phyloP scores from a whole-genome alignment of 2,888 invertebrate genomes.

The Drosophila ezoana region DNA sequence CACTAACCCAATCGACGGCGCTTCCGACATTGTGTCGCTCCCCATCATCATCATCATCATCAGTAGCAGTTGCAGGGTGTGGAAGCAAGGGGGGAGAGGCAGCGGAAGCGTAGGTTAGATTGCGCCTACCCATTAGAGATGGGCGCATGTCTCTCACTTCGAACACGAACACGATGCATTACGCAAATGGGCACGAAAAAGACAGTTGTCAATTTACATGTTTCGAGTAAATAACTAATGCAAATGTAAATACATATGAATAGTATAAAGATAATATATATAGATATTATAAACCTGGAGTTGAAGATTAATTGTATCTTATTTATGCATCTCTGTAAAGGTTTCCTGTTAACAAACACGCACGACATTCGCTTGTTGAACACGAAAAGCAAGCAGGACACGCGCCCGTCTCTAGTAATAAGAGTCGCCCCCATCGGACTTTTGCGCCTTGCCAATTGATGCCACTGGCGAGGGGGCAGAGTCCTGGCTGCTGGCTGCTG shows the following conservation, averaged over 20 bases:
- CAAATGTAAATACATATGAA: too few species aligned
- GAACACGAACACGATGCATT: neutral
- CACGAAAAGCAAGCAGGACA: neutral
- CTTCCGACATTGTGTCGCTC: constrained; percentile 37
- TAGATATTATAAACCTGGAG: too few species aligned
- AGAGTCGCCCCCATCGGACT: constrained; percentile 48
- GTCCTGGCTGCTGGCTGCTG: constrained; percentile 7
- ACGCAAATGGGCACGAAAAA: neutral
- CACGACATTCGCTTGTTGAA: neutral
- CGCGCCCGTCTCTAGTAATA: constrained; percentile 34
- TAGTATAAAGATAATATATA: too few species aligned
- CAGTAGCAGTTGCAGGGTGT: neutral
- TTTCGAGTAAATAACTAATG: too few species aligned
- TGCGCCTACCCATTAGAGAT: neutral
- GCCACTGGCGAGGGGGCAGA: constrained; percentile 25
- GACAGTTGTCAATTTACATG: too few species aligned
- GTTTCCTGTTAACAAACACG: neutral
- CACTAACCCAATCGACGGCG: constrained; percentile 45
- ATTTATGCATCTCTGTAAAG: too few species aligned
- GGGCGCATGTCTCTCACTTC: neutral
- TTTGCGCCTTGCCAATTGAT: constrained; percentile 68
- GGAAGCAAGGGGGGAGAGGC: too few species aligned
- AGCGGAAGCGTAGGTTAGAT: neutral
- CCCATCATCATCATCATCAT: constrained; percentile 22
- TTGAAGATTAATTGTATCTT: too few species aligned